Percentiles rank a stretch among this genome's conserved stretches.
phyloP scores from a whole-genome alignment of 2,797 vertebrate genomes.

The Rhinella marina region DNA sequence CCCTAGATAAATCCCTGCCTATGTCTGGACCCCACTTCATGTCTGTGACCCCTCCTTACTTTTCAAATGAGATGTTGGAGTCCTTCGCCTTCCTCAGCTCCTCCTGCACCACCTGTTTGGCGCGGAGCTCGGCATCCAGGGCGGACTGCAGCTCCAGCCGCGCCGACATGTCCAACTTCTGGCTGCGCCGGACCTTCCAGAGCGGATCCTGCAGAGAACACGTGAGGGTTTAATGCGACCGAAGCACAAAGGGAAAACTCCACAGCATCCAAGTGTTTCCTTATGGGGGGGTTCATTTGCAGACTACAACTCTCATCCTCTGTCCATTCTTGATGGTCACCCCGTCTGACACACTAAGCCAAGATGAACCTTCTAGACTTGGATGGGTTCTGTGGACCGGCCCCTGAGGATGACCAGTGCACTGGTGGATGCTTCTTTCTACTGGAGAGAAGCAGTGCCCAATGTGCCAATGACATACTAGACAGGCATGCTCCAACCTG shows the following conservation, averaged over 20 bases:
- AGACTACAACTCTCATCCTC: neutral
- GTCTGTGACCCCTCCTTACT: constrained; percentile 72
- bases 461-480: no score
- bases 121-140: constrained; percentile 92
- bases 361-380: neutral
- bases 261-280: neutral
- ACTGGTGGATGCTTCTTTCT: neutral
- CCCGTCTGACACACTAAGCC: no score
- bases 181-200: constrained; percentile 96
- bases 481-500: no score
- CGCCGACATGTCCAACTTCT: constrained; percentile 97
- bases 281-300: no score
- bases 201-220: constrained; percentile 84
- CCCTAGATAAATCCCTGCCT: no score
- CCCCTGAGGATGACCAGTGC: no score
- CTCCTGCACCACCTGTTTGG: constrained; percentile 93
- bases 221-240: neutral
- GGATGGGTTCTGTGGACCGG: no score
- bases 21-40: neutral
- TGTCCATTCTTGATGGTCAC: neutral
- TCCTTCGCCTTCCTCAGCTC: constrained; percentile 90
- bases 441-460: no score
- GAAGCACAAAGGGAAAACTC: neutral
- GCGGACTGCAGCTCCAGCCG: constrained; percentile 94
- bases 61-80: constrained; percentile 86